A percentile compares a stretch with the other conserved stretches of the same genome.
These are phyloP conservation scores for Troides oblongomaculatus DNA, from an alignment of 2,888 invertebrate genomes.

Conservation along the genomic window DNA sequence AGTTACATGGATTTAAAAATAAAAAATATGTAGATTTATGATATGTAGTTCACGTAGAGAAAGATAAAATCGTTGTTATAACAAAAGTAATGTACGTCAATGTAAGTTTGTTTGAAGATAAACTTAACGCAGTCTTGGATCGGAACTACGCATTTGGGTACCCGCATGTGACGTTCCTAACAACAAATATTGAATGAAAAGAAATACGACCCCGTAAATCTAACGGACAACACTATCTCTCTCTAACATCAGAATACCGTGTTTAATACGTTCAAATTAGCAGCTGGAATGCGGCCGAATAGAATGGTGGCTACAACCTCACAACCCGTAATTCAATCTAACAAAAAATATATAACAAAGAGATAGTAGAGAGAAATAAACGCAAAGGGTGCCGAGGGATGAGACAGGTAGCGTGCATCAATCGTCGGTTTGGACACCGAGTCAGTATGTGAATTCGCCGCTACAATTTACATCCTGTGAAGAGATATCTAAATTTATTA, in stretches of 20 bases:
- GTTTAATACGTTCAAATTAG: constrained; percentile 64
- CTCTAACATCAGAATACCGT: constrained; percentile 36
- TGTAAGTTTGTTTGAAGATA: no score
- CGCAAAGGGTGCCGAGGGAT: constrained; percentile 65
- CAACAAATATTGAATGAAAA: constrained; percentile 28
- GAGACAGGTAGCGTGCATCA: constrained; percentile 70
- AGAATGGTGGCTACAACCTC: constrained; percentile 70
- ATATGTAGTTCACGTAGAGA: no score
- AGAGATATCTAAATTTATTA: background rate
- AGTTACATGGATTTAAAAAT: no score
- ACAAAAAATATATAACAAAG: constrained; percentile 63
- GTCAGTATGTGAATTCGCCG: constrained; percentile 25
- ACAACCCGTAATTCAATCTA: constrained; percentile 71
- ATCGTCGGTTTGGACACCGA: constrained; percentile 42
- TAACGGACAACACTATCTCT: constrained; percentile 32
- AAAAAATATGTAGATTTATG: no score
- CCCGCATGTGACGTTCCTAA: background rate
- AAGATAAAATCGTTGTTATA: no score
- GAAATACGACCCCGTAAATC: constrained; percentile 22
- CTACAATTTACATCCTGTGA: constrained; percentile 14
- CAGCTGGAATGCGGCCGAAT: constrained; percentile 70
- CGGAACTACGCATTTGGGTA: background rate
- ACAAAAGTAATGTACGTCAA: no score
- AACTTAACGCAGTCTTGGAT: background rate
- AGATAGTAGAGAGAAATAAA: constrained; percentile 55